Conservation (phyloP, 2,113 vertebrate genomes). For the Chloroceryle aenea region DNA sequence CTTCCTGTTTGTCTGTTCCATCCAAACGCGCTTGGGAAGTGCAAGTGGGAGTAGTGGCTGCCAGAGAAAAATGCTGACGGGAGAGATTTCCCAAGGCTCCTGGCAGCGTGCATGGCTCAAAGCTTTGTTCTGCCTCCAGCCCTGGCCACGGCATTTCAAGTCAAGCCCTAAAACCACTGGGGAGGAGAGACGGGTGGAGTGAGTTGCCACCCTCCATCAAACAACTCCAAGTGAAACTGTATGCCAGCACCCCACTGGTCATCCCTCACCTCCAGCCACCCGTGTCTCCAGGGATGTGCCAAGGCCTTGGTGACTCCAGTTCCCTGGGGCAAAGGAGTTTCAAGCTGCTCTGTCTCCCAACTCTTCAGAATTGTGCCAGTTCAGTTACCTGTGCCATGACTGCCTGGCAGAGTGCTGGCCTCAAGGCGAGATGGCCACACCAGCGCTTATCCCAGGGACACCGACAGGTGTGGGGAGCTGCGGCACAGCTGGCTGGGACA, state of each 20-base stretch:
- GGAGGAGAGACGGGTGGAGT: not conserved
- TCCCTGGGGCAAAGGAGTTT: not conserved
- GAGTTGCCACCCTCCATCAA: not conserved
- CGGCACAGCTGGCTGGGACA: not conserved
- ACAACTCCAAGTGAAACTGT: not conserved
- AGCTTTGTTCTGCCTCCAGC: slow-evolving; percentile 27
- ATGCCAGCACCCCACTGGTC: not conserved
- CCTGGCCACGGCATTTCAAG: not conserved
- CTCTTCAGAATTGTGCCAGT: not conserved
- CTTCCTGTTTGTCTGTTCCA: slow-evolving; percentile 37
- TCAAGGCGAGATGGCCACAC: not conserved
- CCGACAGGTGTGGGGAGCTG: not conserved
- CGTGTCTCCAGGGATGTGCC: accelerated
- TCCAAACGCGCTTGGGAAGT: not conserved
- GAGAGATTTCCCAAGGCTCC: not conserved
- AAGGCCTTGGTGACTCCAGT: not conserved
- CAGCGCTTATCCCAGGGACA: accelerated
- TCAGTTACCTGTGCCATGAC: accelerated
- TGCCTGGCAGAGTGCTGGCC: not conserved
- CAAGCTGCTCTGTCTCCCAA: not conserved
- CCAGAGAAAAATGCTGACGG: slow-evolving; percentile 40
- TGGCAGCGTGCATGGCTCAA: not conserved
- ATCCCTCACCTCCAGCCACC: not conserved
- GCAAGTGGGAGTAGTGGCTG: not conserved
- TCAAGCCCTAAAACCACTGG: not conserved